Evolutionary conservation across 2,113 vertebrate genomes (phyloP), one percentile per base, ranked within the genome.

Genomic region (Petrocephalus zakoni): DNA sequence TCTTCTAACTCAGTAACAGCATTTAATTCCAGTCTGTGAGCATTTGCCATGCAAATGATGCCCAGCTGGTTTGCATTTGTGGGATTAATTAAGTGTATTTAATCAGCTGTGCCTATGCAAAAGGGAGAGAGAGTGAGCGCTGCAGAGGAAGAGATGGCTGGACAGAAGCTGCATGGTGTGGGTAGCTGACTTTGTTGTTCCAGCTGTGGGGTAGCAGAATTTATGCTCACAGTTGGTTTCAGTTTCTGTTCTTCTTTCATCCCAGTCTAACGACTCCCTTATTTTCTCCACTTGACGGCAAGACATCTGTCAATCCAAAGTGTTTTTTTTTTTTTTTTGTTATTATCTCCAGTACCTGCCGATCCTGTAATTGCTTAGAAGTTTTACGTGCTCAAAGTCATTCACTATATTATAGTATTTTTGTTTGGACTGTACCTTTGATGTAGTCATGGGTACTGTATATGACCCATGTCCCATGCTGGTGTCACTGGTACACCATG

Each of bases 1-100:
- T 78, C 42, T 78, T 78, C 72, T 19, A 78, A 42, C 72, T 42
- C 72, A 19, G 72, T 78, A 78, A 78, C 72, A 78, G 81, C 37
- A n/a, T 83, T 83, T 83, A 83, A 83, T 83, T 49, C 81, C 42
- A 49, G 81, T 46, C 46, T 47, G 21, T 83, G 81, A 83, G 46
- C 81, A 83, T 83, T 83, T 21, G 19, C 37, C 81, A 47, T 83
- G 37, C 81, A 83, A 83, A 83, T 83, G 81, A 49, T 22, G 81
- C 81, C 81, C 81, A 83, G 81, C 81, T 83, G 81, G 81, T 83
- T 49, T 83, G 37, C 37, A 22, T 83, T 83, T 83, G 81, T 49
- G 46, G 46, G 22, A 83, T 49, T 49, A 83, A 83, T 83, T 83
- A 83, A 47, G 81, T 83, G 46, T 83, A 83, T 83, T 83, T 83